Evolutionary conservation across 1,140 invertebrate species (phyloP).

Genomic region (Achatina immaculata): DNA sequence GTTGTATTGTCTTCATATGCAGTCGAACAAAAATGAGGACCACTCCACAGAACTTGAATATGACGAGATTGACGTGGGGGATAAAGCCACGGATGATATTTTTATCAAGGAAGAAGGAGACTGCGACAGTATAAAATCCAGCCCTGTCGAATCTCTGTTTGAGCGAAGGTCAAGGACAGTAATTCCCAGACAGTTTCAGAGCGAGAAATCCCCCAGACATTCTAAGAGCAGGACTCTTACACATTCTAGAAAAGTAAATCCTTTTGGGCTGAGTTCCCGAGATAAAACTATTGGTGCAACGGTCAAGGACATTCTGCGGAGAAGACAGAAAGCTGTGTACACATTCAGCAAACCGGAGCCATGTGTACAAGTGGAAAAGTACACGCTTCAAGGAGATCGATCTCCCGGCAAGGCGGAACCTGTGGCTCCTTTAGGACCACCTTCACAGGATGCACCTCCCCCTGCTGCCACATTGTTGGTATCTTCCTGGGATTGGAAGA

Average conservation of each 20-base stretch:
- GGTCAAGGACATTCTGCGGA: conserved; percentile 17
- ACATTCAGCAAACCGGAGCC: not conserved
- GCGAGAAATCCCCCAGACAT: not conserved
- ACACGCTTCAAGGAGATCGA: not conserved
- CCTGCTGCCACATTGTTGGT: conserved; percentile 28
- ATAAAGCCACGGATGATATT: not conserved
- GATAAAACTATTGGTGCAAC: conserved; percentile 25
- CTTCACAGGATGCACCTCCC: not conserved
- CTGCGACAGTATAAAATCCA: conserved; percentile 11
- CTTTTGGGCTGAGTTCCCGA: not conserved
- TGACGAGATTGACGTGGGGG: not conserved
- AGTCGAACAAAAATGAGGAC: not conserved
- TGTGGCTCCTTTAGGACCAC: not conserved
- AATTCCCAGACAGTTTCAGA: conserved; percentile 2
- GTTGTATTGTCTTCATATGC: not conserved
- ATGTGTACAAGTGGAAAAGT: not conserved
- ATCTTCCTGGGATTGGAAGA: conserved; percentile 47
- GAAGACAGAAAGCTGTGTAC: conserved; percentile 22
- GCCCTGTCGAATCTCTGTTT: not conserved
- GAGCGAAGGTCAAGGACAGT: not conserved
- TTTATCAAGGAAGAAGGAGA: conserved; percentile 21
- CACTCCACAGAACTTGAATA: not conserved
- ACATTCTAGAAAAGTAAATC: not conserved
- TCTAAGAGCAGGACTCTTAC: not conserved
- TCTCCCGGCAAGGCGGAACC: not conserved